These are phyloP conservation scores for Anarrhichthys ocellatus DNA, from an alignment of 2,113 vertebrate species.

Conservation along the genomic window DNA sequence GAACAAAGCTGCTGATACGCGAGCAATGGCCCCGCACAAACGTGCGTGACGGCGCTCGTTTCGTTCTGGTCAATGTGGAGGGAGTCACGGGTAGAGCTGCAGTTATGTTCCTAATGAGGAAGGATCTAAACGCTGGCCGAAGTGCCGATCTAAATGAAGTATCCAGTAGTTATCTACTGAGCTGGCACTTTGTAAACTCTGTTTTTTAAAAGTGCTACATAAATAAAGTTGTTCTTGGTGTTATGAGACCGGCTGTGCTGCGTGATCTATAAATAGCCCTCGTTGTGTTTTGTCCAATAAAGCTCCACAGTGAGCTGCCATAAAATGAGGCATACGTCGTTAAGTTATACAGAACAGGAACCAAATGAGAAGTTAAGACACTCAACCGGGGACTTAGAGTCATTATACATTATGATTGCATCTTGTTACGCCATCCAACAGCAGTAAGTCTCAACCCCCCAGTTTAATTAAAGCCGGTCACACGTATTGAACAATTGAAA, in stretches of 20 bases:
- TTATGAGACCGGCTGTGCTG: background rate
- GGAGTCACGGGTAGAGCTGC: slow-evolving; percentile 25
- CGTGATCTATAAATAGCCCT: slow-evolving; percentile 48
- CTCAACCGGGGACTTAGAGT: slow-evolving; percentile 54
- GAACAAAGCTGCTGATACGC: slow-evolving; percentile 67
- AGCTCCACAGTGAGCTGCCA: slow-evolving; percentile 53
- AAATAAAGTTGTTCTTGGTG: background rate
- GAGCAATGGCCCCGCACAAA: background rate
- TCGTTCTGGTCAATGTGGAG: slow-evolving; percentile 41
- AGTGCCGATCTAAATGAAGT: slow-evolving; percentile 3
- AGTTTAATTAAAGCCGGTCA: slow-evolving; percentile 64
- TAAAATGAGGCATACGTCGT: slow-evolving; percentile 62
- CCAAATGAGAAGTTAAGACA: slow-evolving; percentile 56
- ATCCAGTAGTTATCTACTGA: background rate
- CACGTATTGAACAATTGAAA: slow-evolving; percentile 30
- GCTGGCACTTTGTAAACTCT: background rate
- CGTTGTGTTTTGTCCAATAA: slow-evolving; percentile 62
- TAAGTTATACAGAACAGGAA: slow-evolving; percentile 52
- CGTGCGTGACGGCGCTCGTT: slow-evolving; percentile 33
- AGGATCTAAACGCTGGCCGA: background rate
- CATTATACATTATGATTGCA: slow-evolving; percentile 64
- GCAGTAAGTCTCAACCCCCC: slow-evolving; percentile 54
- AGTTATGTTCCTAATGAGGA: slow-evolving; percentile 29
- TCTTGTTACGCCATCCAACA: slow-evolving; percentile 63
- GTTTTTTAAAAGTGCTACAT: background rate